phyloP scores from a whole-genome alignment of 2,113 vertebrate genomes.

The Cynopterus brachyotis region DNA sequence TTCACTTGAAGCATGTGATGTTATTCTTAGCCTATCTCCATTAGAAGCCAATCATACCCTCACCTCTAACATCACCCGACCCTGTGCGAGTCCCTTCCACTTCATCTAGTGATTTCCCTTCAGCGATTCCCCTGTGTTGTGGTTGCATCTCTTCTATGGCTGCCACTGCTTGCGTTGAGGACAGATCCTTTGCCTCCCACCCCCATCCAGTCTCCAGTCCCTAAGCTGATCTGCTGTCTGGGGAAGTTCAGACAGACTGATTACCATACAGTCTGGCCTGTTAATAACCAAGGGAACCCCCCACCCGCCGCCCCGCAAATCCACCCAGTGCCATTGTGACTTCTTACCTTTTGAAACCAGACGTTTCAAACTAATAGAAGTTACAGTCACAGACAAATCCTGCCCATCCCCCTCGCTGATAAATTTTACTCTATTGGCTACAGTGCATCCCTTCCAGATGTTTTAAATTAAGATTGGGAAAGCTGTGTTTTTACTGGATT shows the following conservation, averaged over 20 bases:
- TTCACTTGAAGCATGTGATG: not conserved
- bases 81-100: not conserved
- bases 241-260: conserved; percentile 14
- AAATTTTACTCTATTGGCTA: conserved; percentile 42
- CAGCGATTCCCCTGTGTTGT: not conserved
- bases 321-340: not conserved
- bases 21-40: not conserved
- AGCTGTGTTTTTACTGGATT: conserved; percentile 76
- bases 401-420: conserved; percentile 35
- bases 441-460: conserved; percentile 74
- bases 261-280: not conserved
- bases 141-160: not conserved
- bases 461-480: conserved; percentile 82
- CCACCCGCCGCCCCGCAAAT: not conserved
- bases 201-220: not conserved
- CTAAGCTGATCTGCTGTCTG: not conserved
- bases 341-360: conserved; percentile 52
- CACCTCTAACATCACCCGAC: not conserved
- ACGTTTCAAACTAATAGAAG: conserved; percentile 49
- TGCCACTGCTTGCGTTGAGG: rapidly evolving
- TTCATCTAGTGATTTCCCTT: not conserved
- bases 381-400: not conserved
- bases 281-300: not conserved
- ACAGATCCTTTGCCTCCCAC: not conserved
- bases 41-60: not conserved